phyloP scores from a whole-genome alignment of 2,113 vertebrate genomes.

The Nansenia antarctica region DNA sequence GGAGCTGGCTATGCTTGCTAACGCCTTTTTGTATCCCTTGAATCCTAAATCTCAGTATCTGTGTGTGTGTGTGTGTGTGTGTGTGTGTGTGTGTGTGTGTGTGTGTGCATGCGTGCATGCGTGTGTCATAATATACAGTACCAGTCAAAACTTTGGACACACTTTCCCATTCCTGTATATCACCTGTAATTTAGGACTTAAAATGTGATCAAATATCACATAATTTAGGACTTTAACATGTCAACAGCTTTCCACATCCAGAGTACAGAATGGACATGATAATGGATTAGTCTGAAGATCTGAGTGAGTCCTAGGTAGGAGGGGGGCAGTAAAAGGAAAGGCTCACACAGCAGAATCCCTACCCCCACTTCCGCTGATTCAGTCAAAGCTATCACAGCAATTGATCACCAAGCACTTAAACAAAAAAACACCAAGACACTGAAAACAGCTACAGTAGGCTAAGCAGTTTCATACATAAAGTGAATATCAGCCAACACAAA shows the following conservation, averaged over 20 bases:
- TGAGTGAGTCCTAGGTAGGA: constrained; percentile 27
- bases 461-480: not conserved
- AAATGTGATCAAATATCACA: too few species aligned
- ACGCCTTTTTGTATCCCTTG: too few species aligned
- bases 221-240: not conserved
- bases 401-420: constrained; percentile 14
- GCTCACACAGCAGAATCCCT: constrained; percentile 37
- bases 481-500: not conserved
- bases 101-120: too few species aligned
- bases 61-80: too few species aligned
- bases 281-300: not conserved
- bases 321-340: constrained; percentile 6
- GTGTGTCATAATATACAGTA: too few species aligned
- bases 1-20: too few species aligned
- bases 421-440: not conserved
- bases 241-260: not conserved
- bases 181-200: too few species aligned
- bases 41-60: too few species aligned
- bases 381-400: constrained; percentile 7
- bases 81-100: too few species aligned
- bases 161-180: too few species aligned
- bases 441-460: not conserved
- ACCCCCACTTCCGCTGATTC: constrained; percentile 32
- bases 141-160: too few species aligned
- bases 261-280: not conserved